Base-by-base conservation (phyloP, 2,113 vertebrate species). In the Misgurnus anguillicaudatus region DNA sequence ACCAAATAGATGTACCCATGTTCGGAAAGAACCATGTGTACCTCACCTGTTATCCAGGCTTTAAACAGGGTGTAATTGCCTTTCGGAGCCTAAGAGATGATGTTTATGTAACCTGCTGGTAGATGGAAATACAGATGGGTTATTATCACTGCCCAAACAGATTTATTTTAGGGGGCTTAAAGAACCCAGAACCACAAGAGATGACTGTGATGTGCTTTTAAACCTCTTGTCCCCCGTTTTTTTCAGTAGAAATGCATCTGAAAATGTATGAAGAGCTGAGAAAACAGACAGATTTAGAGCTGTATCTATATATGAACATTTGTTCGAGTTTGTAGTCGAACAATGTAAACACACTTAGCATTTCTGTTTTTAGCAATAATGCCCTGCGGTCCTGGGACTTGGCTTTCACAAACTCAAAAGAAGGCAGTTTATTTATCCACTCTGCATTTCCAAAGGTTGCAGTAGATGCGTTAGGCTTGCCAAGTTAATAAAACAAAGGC, bases 121-220 rank as follows among this genome's bases (percentile, higher is more conserved):
- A 38, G 55, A 79, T 62, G 64, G 24, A 45, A 48, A 1, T 48
- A 42, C 79, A 71, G 47, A 75, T 65, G 62, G 48, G 31, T 75
- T 62, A 51, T 85, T 73, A 19, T 57, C 60, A 24, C 36, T 41
- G 41, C 45, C 48, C 45, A 75, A 45, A 47, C 86, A 75, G 66
- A 36, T 82, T 41, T 38, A 79, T 80, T 75, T 75, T 38, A 11
- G 48, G 53, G n/a, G 10, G 48, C 47, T 70, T 48, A 78, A 41
- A 64, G 42, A 21, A 19, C 7, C 14, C 3, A 13, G 24, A 10
- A 10, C 51, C 24, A 51, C 38, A 39, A 41, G 11, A 39, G 57
- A 47, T 6, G 42, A 19, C 53, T 75, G 21, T 9, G 41, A 78
- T 24, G 47, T 68, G 63, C 17, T 71, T 51, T 55, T 55, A 71